Base-by-base conservation (phyloP, 2,113 vertebrate species). In the Platichthys flesus region DNA sequence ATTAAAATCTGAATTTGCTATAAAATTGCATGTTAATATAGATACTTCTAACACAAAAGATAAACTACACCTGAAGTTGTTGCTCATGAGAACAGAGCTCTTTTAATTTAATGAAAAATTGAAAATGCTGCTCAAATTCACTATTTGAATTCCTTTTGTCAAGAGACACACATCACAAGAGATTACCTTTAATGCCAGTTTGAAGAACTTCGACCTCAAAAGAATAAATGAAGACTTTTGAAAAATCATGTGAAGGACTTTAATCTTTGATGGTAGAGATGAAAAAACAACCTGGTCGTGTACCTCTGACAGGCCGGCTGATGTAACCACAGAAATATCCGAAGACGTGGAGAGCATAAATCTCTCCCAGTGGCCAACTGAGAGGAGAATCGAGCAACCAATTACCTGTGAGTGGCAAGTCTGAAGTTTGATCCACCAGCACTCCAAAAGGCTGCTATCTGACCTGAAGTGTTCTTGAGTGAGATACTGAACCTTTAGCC, bases 241-340 rank as follows among this genome's bases (percentile, higher is more conserved):
- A 49, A 65, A 37, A 2, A 18, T 66, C 56, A 63, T 3, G 45
- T 59, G 40, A 66, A 42, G 37, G 4, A 8, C 49, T 59, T 62
- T 67, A 2, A 55, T 85, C 71, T 69, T 40, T 69, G 49, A 76
- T 65, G 55, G 67, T 73, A n/a, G 14, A 20, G 70, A 61, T 70
- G 54, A 74, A 67, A 54, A 63, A 65, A 13, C 1, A 67, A 10
- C 47, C 28, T 42, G 26, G 28, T 68, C 0, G 0, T 21, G 4
- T 51, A 1, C 2, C 16, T 55, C 51, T 35, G 60, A 74, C 64
- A 35, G 28, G 42, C 26, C 5, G 55, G 40, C 52, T 77, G 77
- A 74, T 51, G 61, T 21, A 77, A 83, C 40, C 35, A 2, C 21
- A 14, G 58, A 69, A 64, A 76, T 51, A 69, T 49, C 45, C 12